These are phyloP conservation scores for Crypturellus tataupa DNA, from an alignment of 2,797 vertebrate species.

Conservation along the genomic window DNA sequence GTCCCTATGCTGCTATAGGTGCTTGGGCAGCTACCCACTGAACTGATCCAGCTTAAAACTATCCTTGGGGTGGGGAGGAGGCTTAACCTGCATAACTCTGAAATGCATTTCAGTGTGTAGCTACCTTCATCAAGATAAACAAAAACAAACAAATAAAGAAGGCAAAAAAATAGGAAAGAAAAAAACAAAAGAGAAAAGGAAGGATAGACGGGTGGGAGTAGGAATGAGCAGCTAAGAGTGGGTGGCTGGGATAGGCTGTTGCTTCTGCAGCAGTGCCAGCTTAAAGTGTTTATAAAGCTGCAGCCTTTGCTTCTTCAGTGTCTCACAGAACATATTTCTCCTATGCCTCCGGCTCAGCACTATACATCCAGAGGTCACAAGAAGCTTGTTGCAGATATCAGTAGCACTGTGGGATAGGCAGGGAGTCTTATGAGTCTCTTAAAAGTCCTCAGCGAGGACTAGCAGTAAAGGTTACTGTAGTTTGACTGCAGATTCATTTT, in stretches of 20 bases:
- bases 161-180: neutral
- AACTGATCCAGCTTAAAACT: neutral
- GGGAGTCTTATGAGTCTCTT: neutral
- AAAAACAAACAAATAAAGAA: neutral
- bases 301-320: neutral
- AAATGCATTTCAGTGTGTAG: accelerated
- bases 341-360: neutral
- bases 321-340: neutral
- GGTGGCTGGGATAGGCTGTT: neutral
- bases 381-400: neutral
- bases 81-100: neutral
- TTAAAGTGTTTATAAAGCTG: neutral
- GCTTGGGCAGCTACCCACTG: neutral
- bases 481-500: neutral
- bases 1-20: accelerated
- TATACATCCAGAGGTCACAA: neutral
- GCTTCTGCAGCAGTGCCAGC: neutral
- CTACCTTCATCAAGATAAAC: too few relatives aligned
- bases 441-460: neutral
- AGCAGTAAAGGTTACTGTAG: neutral
- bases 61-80: accelerated
- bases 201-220: neutral
- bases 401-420: neutral
- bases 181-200: neutral
- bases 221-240: neutral